Evolutionary conservation across 1,140 invertebrate genomes (phyloP), one percentile per base, ranked within the genome.

Genomic region (Drusus annulatus): DNA sequence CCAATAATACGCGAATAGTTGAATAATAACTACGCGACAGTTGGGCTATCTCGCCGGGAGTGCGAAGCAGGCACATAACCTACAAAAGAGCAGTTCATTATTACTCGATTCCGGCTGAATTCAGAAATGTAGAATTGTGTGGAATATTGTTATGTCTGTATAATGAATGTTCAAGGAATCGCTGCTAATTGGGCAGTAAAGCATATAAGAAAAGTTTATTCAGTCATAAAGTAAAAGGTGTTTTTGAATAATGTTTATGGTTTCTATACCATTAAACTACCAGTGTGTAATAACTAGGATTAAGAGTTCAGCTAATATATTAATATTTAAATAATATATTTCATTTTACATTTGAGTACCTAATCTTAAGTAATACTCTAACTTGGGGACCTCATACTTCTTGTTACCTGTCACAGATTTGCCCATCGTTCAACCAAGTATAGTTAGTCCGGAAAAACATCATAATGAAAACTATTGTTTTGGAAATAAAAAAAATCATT

Each of bases 401-500:
- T n/a, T 19, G 25, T 28, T 54, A 0, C 19, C 71, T 31, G 71
- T 31, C 71, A 75, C 71, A 75, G 71, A 56, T 51, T 68, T 51
- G 21, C 54, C 76, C 76, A 54, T 16, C 13, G 21, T 65, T 65
- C 76, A 16, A n/a, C 19, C 45, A 36, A 28, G 54, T 76, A 76
- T 50, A 28, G 23, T 58, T 68, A 68, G 25, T 7, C 62, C 60
- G 17, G 76, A 23, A 16, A 68, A 68, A 54, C 23, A 15, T 31
- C 23, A 10, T 63, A 31, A 78, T 65, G 23, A 51, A 65, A 68
- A 31, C 45, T 51, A 75, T 80, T 58, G 74, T 76, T 76, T 82
- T 82, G 75, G 50, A 80, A 58, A 62, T 76, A 52, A 60, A 45
- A 60, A 45, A 78, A 74, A 80, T 80, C 63, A 62, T 80, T 82